Evolutionary conservation across 2,797 vertebrate species (phyloP).

Genomic region (Rhyacichthys aspro): DNA sequence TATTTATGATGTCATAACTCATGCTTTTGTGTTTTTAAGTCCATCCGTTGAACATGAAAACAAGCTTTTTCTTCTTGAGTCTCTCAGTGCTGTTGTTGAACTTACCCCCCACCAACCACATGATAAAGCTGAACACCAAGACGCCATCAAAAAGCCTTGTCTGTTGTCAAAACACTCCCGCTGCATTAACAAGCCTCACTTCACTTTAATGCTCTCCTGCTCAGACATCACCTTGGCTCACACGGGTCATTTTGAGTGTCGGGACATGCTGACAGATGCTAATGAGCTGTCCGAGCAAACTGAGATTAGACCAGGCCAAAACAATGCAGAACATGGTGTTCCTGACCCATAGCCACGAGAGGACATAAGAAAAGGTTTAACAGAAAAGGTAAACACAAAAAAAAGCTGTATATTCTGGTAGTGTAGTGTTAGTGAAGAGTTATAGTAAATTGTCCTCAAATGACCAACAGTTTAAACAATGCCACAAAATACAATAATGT

Average conservation of each 20-base stretch:
- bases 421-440: background rate
- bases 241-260: slow-evolving; percentile 32
- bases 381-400: slow-evolving; percentile 5
- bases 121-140: slow-evolving; percentile 11
- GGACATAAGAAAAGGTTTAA: slow-evolving; percentile 14
- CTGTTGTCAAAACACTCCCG: slow-evolving; percentile 41
- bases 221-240: slow-evolving; percentile 47
- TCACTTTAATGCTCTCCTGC: slow-evolving; percentile 24
- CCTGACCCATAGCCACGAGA: slow-evolving; percentile 36
- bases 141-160: slow-evolving; percentile 17
- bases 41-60: background rate
- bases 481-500: slow-evolving; percentile 49
- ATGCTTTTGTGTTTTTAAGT: background rate
- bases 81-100: slow-evolving; percentile 13
- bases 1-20: slow-evolving; percentile 16
- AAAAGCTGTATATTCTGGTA: background rate
- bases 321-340: slow-evolving; percentile 36
- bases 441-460: slow-evolving; percentile 33
- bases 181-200: slow-evolving; percentile 30
- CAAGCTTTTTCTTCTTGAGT: slow-evolving; percentile 1
- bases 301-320: slow-evolving; percentile 43
- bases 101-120: slow-evolving; percentile 2
- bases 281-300: slow-evolving; percentile 50
- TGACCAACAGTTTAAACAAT: slow-evolving; percentile 39
- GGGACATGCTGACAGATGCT: slow-evolving; percentile 53